These are phyloP conservation scores for Apis dorsata DNA, from an alignment of 1,140 invertebrate genomes.

Conservation along the genomic window DNA sequence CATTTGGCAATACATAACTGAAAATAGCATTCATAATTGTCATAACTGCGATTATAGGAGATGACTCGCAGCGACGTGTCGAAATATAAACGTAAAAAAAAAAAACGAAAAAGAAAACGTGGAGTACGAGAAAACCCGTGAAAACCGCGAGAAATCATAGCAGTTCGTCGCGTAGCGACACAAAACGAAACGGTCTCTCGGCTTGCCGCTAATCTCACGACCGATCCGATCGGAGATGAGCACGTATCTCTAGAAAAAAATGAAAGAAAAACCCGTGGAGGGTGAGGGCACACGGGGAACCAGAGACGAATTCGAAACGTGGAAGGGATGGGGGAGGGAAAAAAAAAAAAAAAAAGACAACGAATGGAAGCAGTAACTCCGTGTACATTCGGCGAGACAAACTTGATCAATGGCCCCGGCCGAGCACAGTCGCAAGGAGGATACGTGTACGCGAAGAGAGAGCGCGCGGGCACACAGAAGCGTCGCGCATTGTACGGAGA, in stretches of 20 bases:
- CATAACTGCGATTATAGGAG: not conserved
- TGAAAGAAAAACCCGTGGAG: not conserved
- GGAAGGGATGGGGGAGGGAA: not conserved
- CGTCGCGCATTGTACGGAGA: not conserved
- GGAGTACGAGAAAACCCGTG: not conserved
- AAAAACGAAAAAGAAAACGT: not conserved
- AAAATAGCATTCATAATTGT: not conserved
- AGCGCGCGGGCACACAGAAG: not conserved
- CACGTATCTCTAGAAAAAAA: constrained; percentile 15
- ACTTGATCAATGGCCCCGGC: constrained; percentile 46
- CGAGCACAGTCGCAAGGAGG: not conserved
- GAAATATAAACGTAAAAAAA: not conserved
- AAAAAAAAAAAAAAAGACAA: not conserved
- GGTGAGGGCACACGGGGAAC: not conserved
- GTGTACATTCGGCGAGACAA: constrained; percentile 47
- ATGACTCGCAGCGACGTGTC: not conserved
- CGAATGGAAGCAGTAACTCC: constrained; percentile 17
- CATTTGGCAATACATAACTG: not conserved
- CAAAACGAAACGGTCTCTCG: constrained; percentile 31
- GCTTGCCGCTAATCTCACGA: constrained; percentile 40
- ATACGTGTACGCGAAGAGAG: not conserved
- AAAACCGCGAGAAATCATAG: constrained; percentile 39
- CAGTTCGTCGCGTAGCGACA: not conserved
- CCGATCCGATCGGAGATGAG: constrained; percentile 39
- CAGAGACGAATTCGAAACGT: not conserved